These are phyloP conservation scores for Sphinx pinastri DNA, from an alignment of 2,888 invertebrate genomes.

Conservation along the genomic window DNA sequence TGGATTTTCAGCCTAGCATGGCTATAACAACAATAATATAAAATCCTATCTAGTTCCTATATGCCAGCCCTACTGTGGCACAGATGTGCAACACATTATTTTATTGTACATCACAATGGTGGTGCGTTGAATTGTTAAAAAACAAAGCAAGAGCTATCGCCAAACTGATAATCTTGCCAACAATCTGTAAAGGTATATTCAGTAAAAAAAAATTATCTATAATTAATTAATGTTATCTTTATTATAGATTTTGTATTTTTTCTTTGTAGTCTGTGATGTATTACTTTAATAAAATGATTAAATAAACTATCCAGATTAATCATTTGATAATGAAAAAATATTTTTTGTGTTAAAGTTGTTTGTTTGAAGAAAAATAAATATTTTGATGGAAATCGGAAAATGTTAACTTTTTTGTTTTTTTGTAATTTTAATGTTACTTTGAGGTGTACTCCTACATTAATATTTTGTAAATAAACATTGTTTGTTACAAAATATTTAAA, in stretches of 20 bases:
- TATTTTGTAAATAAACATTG: too few relatives aligned
- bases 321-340: too few relatives aligned
- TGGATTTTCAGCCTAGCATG: too few relatives aligned
- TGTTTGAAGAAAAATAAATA: too few relatives aligned
- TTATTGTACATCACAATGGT: slow-evolving; percentile 65
- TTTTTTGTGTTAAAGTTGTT: too few relatives aligned
- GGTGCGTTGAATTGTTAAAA: slow-evolving; percentile 49
- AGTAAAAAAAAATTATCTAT: slow-evolving; percentile 6
- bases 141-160: slow-evolving; percentile 66
- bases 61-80: slow-evolving; percentile 34
- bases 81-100: slow-evolving; percentile 61
- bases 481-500: too few relatives aligned
- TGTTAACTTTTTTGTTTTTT: too few relatives aligned
- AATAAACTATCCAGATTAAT: background rate
- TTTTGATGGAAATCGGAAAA: too few relatives aligned
- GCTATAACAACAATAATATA: too few relatives aligned
- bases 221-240: slow-evolving; percentile 7
- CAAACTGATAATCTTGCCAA: slow-evolving; percentile 60
- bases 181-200: slow-evolving; percentile 31
- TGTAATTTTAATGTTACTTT: too few relatives aligned
- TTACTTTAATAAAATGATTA: background rate
- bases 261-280: slow-evolving; percentile 16
- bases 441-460: too few relatives aligned
- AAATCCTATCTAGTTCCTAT: background rate
- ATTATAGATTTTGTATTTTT: slow-evolving; percentile 15